Conservation (phyloP, 1,140 invertebrate species). For the Pseudoatta argentina region DNA sequence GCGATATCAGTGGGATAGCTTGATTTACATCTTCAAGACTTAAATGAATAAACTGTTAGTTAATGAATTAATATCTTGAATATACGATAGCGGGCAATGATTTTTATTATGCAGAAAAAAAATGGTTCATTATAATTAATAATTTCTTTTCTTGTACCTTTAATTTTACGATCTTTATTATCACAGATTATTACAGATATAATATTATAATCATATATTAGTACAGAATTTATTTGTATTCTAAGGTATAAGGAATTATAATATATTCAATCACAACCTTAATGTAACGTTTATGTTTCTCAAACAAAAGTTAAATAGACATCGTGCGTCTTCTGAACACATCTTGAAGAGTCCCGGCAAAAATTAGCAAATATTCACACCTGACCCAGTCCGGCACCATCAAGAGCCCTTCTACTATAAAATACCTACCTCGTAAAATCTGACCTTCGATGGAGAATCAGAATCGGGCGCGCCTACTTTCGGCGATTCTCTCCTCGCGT, state of each 20-base stretch:
- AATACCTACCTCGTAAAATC: conserved; percentile 65
- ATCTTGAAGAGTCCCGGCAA: not conserved
- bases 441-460: conserved; percentile 53
- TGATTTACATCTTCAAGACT: not conserved
- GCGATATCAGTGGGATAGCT: conserved; percentile 11
- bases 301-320: not conserved
- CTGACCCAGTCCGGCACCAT: conserved; percentile 45
- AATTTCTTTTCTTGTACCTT: not conserved
- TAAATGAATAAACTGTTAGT: conserved; percentile 29
- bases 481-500: conserved; percentile 48
- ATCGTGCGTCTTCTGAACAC: not conserved
- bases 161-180: not conserved
- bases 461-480: conserved; percentile 46
- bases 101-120: not conserved
- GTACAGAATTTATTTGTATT: not conserved
- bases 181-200: not conserved
- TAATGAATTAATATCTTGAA: conserved; percentile 30
- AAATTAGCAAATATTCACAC: conserved; percentile 44
- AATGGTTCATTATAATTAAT: not conserved
- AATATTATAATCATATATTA: not conserved
- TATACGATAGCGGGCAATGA: not conserved
- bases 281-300: not conserved
- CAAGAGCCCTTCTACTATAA: conserved; percentile 49
- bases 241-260: not conserved
- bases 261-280: not conserved